Percentiles rank a stretch among this genome's conserved stretches.
Evolutionary conservation across 2,113 vertebrate species (phyloP).

Genomic region (Ceratotherium simum): DNA sequence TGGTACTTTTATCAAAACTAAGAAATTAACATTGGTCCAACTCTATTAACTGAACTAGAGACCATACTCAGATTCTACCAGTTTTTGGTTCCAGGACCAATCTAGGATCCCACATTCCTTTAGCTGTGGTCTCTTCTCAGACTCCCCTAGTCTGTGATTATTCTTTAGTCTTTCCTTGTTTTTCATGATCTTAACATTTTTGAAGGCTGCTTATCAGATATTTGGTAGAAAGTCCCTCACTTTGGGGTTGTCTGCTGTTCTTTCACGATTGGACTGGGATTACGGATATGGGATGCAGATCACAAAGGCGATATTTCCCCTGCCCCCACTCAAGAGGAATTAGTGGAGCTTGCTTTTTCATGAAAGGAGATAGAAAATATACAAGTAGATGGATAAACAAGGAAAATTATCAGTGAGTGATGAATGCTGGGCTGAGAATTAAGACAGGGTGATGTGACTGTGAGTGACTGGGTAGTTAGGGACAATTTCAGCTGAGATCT

Average conservation of each 20-base stretch:
- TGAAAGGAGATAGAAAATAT: not conserved
- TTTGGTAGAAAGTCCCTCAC: not conserved
- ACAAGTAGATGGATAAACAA: not conserved
- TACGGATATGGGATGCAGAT: not conserved
- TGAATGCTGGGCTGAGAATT: not conserved
- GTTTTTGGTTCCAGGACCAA: not conserved
- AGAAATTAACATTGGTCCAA: not conserved
- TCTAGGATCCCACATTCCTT: not conserved
- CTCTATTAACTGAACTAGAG: not conserved
- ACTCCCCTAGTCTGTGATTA: not conserved
- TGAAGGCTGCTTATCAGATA: not conserved
- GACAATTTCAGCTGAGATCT: not conserved
- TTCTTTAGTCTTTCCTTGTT: not conserved
- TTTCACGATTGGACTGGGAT: not conserved
- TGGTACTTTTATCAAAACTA: not conserved
- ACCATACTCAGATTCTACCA: not conserved
- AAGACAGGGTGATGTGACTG: not conserved
- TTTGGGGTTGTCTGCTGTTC: not conserved
- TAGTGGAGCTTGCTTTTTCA: not conserved
- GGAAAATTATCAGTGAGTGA: not conserved
- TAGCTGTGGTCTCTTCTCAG: not conserved
- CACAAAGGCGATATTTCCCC: not conserved
- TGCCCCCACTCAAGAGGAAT: not conserved
- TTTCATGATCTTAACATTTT: not conserved
- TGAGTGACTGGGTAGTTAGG: not conserved